Evolutionary conservation across 2,888 invertebrate species (phyloP), one percentile per base, ranked within the genome.

Genomic region (Thymelicus sylvestris): DNA sequence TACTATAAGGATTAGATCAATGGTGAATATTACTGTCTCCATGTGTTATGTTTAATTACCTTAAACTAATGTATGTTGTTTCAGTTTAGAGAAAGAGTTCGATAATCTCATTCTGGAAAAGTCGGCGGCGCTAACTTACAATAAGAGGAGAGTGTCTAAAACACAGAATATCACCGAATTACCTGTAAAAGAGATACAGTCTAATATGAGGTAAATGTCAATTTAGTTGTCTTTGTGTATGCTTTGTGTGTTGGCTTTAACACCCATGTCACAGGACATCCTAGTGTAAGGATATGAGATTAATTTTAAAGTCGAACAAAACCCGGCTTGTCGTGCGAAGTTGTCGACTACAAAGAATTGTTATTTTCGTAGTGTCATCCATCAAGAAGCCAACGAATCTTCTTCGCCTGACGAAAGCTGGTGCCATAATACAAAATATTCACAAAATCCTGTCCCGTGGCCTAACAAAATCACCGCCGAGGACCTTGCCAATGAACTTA

Each of bases 381-480:
- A 83, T 73, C 84, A 86, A 81, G 88, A 88, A 74, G 78, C 83
- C 7, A 86, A 81, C 74, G 90, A 90, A 71, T 85, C 88, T 0
- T 84, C 90, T 0, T 84, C 90, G 0, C 82, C 88, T 12, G 90
- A 89, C 61, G 89, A 86, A 60, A 86, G 83, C 52, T 90, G 92
- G 90, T 85, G 80, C 67, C 83, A 82, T 15, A 87, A 81, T 67
- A 75, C 82, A 1, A 71, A 57, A 55, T 68, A 59, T 44, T 38
- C 63, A 39, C 66, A 66, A 57, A 68, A 44, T 12, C 68, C 67
- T 39, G 88, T 91, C 6, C 85, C 90, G 7, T 79, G 90, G 67
- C 87, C 91, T 31, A 92, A 89, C 77, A 93, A 93, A 79, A 94
- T 94, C 75, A 94, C 94, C 0, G 82, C 93, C 0, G 90, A 92